phyloP scores from a whole-genome alignment of 2,113 vertebrate genomes.

The Pipa parva region DNA sequence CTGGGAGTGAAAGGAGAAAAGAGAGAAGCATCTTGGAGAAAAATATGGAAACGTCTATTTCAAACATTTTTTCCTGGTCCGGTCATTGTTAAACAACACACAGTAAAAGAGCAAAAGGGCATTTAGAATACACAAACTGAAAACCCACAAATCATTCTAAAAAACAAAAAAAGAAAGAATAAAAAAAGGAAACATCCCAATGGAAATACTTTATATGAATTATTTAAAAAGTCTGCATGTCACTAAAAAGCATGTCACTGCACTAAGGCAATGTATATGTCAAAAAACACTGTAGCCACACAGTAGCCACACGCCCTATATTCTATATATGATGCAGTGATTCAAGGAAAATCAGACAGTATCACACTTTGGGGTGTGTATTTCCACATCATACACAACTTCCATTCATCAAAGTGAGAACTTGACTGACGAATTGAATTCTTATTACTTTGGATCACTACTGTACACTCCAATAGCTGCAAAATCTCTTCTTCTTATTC shows the following conservation, averaged over 20 bases:
- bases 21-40: no score
- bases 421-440: no score
- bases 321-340: background rate
- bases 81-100: conserved; percentile 4
- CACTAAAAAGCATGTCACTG: background rate
- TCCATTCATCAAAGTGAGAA: no score
- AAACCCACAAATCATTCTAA: conserved; percentile 22
- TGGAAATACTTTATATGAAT: conserved; percentile 25
- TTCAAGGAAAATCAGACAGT: no score
- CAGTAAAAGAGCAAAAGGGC: conserved; percentile 26
- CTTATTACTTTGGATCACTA: no score
- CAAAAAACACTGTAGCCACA: background rate
- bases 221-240: conserved; percentile 3
- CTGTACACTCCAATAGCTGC: no score
- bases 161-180: background rate
- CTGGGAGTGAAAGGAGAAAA: conserved; percentile 8
- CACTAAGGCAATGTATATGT: background rate
- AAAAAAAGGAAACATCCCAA: background rate
- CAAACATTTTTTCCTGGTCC: no score
- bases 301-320: background rate
- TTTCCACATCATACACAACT: no score
- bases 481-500: no score
- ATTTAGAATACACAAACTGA: conserved; percentile 27
- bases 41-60: no score
- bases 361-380: no score